Percentiles rank a stretch among this genome's conserved stretches.
Conservation (phyloP, 2,888 invertebrate genomes). For the Lepidocyrtinus sp. region DNA sequence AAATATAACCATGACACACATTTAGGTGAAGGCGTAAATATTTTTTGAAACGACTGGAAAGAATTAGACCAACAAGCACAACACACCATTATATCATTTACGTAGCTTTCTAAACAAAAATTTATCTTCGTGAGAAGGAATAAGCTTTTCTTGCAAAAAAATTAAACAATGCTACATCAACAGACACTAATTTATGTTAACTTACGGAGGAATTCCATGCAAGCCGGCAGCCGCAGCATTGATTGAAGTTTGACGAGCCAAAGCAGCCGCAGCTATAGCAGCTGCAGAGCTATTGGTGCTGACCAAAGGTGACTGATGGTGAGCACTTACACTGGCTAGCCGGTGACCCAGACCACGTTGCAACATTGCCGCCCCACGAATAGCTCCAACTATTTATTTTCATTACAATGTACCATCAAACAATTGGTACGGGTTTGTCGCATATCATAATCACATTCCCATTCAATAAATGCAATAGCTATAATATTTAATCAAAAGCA, state of each 20-base stretch:
- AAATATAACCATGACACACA: no score
- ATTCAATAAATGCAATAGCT: no score
- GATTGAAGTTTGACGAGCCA: conserved; percentile 79
- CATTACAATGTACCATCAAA: conserved; percentile 57
- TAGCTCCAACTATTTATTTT: conserved; percentile 82
- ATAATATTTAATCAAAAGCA: no score
- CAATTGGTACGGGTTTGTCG: conserved; percentile 55
- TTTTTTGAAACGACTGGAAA: no score
- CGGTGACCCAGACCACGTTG: conserved; percentile 77
- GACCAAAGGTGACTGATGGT: conserved; percentile 71
- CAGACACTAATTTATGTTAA: conserved; percentile 59
- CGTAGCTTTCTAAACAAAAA: not conserved
- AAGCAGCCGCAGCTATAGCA: conserved; percentile 81
- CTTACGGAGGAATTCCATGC: conserved; percentile 70
- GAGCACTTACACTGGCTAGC: conserved; percentile 65
- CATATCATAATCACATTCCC: no score
- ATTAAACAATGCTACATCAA: conserved; percentile 43
- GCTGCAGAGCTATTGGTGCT: conserved; percentile 79
- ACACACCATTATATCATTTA: no score
- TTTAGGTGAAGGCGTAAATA: no score
- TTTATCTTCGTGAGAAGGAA: not conserved
- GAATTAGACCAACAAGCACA: no score
- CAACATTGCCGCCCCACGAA: conserved; percentile 88
- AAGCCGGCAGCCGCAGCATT: conserved; percentile 72
- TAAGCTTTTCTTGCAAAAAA: no score